Base-by-base conservation (phyloP, 2,888 invertebrate species). In the Brenthis daphne region DNA sequence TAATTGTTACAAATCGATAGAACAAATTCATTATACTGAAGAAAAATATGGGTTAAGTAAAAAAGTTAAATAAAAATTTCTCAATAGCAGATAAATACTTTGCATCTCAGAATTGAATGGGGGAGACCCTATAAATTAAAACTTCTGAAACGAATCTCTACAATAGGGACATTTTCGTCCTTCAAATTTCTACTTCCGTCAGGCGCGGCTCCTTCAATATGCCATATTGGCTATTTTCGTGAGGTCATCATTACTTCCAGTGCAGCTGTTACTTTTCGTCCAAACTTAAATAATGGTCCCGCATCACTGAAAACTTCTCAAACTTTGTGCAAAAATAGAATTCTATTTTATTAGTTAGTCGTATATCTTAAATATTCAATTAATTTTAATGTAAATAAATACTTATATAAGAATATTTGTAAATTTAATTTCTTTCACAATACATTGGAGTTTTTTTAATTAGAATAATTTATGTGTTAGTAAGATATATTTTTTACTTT, bases 181-280 rank as follows among this genome's bases (percentile, higher is more conserved):
- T 66, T 69, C 64, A 67, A 50, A 58, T 82, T 79, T 78, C 78
- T 78, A 77, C 82, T 85, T 82, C 83, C 84, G 81, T 82, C 81
- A 80, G 78, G 79, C 79, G 77, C 75, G 78, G 80, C 76, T 80
- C 82, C 77, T 84, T 85, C 82, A 85, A 87, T 86, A 82, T 84
- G 82, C 81, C 82, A 85, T 85, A 80, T 72, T 76, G 76, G 82
- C 77, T 76, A 29, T 60, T 60, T 82, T 83, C 79, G 79, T 79
- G 84, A 79, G 80, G 79, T 82, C 81, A 87, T 86, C 85, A 85
- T 88, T 87, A 86, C 83, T 82, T 81, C 77, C 80, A 84, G 84
- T 84, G 84, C 89, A 90, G 89, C 88, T 89, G 92, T 89, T 90
- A 89, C 90, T 89, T 90, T 88, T 88, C 84, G 84, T 77, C 77